Conservation (phyloP, 2,797 vertebrate genomes). For the Eleutherodactylus coqui region DNA sequence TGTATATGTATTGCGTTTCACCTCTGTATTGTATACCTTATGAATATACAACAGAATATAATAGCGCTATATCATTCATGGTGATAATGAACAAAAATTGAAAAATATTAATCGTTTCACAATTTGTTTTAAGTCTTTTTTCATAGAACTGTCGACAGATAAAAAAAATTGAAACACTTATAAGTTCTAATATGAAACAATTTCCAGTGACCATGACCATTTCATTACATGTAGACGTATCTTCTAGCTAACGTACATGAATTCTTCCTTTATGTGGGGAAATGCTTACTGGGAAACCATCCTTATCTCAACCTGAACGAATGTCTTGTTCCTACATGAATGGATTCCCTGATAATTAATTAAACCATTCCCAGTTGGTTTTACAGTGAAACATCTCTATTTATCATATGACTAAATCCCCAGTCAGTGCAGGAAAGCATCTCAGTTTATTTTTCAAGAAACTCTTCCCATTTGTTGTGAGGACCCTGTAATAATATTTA, state of each 20-base stretch:
- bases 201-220: background rate
- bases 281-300: background rate
- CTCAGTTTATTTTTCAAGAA: background rate
- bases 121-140: background rate
- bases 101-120: background rate
- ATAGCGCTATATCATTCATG: background rate
- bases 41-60: background rate
- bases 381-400: background rate
- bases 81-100: background rate
- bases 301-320: background rate
- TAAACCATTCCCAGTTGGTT: background rate
- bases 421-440: background rate
- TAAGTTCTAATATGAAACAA: background rate
- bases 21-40: background rate
- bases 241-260: background rate
- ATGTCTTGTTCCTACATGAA: background rate
- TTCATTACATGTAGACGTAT: background rate
- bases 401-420: background rate
- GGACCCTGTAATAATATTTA: background rate
- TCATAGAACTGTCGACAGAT: background rate
- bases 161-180: background rate
- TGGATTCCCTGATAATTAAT: slow-evolving; percentile 9
- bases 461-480: background rate
- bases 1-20: background rate
- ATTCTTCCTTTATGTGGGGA: background rate